Base-by-base conservation (phyloP, 1,140 invertebrate genomes). In the Sycobia sp. region DNA sequence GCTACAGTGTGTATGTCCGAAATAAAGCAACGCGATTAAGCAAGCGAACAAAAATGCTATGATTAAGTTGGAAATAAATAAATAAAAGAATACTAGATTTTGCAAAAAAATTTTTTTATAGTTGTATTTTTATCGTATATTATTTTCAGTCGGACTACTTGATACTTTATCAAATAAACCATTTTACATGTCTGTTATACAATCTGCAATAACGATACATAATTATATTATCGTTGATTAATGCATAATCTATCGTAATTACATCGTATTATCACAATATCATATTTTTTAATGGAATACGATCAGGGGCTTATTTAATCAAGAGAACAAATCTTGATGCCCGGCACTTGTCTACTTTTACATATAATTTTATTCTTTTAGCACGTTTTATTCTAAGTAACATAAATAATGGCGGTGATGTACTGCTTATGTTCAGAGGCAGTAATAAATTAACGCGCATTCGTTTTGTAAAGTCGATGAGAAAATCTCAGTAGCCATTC, bases 211-310 rank as follows among this genome's bases (percentile, higher is more conserved):
- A 65, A 58, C 56, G 62, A 54, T 58, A 38, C 46, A 53, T 23
- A 65, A 58, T 34, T 51, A 54, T 51, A n/a, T 38, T 54, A 58
- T 56, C 13, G 47, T 63, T 63, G 32, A 63, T 51, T 58, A 54
- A 59, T 58, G 44, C 38, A 51, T 57, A 57, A 57, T 54, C 22
- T 66, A 50, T 27, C 46, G 66, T 67, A 69, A 69, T 72, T 71
- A 74, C 67, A 61, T 67, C 66, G 65, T 71, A 76, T 67, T 77
- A 77, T 77, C 75, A 77, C 75, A 77, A 75, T 76, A 77, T 65
- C 46, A 59, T 67, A 74, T 67, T 66, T 72, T 60, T 71, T 73
- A 69, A 72, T 71, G 74, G 73, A 74, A 77, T 77, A 76, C 60
- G 62, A 69, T 74, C 71, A 70, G 57, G 66, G 57, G 41, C 67